Base-by-base conservation (phyloP, 1,140 invertebrate species). In the Holcopasites calliopsidis region DNA sequence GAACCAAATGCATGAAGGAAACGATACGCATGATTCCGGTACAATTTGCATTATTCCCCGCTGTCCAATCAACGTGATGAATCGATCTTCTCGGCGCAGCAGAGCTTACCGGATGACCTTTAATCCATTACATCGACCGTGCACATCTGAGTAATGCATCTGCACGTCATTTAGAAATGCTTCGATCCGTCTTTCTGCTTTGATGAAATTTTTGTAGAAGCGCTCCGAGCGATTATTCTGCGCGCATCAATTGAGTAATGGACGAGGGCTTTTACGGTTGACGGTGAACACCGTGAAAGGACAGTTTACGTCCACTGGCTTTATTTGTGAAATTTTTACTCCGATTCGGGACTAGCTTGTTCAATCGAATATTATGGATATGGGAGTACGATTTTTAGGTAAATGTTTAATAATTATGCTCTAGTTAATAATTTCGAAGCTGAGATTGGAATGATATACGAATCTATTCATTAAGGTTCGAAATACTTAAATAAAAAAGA, bases 1-100 rank as follows among this genome's bases (percentile, higher is more conserved):
- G 11, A n/a, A 42, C n/a, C 62, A 8, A 47, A 58, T 10, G 2
- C 11, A 26, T 21, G 8, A 44, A 47, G 13, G 26, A 62, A 66
- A 74, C 54, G 54, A 18, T 16, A n/a, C 7, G 40, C 78, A 44
- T 40, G 54, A 58, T 64, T 77, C 52, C 31, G 21, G 31, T 28
- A 50, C 13, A 70, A 28, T 60, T 62, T 18, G 28, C 49, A 50
- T 68, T 62, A 75, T 79, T 79, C 57, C 40, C n/a, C n/a, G 13
- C 11, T 44, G 21, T 54, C 38, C 38, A 65, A 73, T 73, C 61
- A 65, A 54, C 47, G 18, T 79, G 70, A 79, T 79, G 40, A 58
- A 80, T 75, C 77, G 77, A 75, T 79, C 79, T 75, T 61, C 75
- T 60, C 70, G 21, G 33, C 23, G 42, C 6, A 33, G 28, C 16